Evolutionary conservation across 2,888 invertebrate genomes (phyloP).

Genomic region (Smittia sp.): DNA sequence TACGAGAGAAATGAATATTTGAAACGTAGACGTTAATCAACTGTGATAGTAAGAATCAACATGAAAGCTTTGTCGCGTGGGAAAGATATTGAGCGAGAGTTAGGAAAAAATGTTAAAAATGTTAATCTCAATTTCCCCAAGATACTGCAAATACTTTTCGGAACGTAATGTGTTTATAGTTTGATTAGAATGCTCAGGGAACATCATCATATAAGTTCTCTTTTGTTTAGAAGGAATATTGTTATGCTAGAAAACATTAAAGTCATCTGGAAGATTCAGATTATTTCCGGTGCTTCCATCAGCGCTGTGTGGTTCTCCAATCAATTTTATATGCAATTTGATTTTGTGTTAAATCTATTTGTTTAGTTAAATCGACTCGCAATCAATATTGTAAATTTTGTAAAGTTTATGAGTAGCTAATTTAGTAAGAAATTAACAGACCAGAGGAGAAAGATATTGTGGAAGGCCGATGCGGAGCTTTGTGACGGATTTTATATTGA

Average conservation of each 20-base stretch:
- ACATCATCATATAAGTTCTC: conserved; percentile 11
- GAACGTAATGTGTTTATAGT: not conserved
- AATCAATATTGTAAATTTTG: not conserved
- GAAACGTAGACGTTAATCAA: conserved; percentile 25
- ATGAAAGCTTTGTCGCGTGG: conserved; percentile 32
- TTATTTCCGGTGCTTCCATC: too few species aligned
- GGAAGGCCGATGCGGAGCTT: not conserved
- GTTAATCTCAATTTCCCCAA: too few species aligned
- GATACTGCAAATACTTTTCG: not conserved
- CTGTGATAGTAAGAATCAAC: conserved; percentile 41
- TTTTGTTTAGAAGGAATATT: not conserved
- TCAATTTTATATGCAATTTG: too few species aligned
- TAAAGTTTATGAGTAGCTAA: too few species aligned
- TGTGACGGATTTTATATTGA: conserved; percentile 4
- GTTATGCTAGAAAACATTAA: not conserved
- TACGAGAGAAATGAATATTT: conserved; percentile 10
- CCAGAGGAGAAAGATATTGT: not conserved
- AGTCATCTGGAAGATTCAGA: too few species aligned
- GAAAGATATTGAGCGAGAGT: not conserved
- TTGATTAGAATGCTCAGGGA: conserved; percentile 35
- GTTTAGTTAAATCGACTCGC: not conserved
- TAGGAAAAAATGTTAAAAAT: too few species aligned
- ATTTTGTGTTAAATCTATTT: too few species aligned
- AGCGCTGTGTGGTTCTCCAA: too few species aligned
- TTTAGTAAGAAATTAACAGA: too few species aligned